Percentiles rank a stretch among this genome's conserved stretches.
phyloP scores from a whole-genome alignment of 2,888 invertebrate genomes.

The Pseudococcus viburni region DNA sequence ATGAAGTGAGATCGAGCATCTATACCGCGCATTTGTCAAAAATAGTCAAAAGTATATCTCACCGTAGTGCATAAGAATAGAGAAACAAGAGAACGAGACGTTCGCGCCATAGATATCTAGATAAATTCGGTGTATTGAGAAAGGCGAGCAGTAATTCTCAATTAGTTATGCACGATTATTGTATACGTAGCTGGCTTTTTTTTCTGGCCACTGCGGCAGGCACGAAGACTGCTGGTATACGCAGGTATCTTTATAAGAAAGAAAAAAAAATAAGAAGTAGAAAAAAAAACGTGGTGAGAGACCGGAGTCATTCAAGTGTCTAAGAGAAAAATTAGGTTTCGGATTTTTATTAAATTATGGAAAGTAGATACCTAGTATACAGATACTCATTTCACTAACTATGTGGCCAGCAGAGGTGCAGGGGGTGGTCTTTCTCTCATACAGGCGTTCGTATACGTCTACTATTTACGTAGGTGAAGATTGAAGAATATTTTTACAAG shows the following conservation, averaged over 20 bases:
- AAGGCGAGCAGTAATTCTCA: constrained; percentile 46
- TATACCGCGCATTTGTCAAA: too few relatives aligned
- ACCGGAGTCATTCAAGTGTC: constrained; percentile 58
- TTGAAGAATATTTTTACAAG: too few relatives aligned
- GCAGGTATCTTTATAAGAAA: not conserved
- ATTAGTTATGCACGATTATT: constrained; percentile 65
- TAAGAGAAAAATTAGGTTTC: constrained; percentile 58
- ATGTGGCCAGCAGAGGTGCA: not conserved
- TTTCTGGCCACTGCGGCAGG: not conserved
- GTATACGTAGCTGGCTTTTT: constrained; percentile 46
- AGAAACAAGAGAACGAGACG: not conserved
- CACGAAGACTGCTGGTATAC: not conserved
- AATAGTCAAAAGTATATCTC: too few relatives aligned
- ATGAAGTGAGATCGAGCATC: too few relatives aligned
- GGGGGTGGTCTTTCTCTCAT: not conserved
- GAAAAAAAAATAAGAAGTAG: not conserved
- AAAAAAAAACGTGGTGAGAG: constrained; percentile 1
- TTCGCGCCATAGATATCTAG: not conserved
- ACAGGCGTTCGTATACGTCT: not conserved
- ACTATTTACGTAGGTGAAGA: too few relatives aligned
- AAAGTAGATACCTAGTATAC: constrained; percentile 24
- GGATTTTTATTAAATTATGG: constrained; percentile 57
- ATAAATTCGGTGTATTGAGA: not conserved
- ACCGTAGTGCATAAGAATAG: not conserved
- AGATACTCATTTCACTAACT: not conserved